Evolutionary conservation across 2,113 vertebrate genomes (phyloP).

Genomic region (Lophura nycthemera): DNA sequence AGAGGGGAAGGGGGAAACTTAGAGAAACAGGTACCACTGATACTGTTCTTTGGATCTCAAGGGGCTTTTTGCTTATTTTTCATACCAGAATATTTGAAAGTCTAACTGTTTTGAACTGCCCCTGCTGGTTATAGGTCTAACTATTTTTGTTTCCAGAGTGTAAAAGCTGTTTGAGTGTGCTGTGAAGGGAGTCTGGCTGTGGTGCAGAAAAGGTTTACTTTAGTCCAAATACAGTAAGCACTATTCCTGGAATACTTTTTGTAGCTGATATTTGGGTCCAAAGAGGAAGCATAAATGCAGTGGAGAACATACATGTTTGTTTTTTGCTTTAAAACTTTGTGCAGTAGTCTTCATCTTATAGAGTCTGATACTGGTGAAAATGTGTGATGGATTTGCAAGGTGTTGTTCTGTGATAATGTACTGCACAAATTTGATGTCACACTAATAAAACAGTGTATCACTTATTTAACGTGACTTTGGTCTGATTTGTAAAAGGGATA

Average conservation of each 20-base stretch:
- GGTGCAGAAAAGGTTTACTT: background rate
- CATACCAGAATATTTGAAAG: background rate
- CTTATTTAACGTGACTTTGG: background rate
- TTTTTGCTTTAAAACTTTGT: background rate
- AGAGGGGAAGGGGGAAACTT: background rate
- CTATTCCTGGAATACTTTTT: background rate
- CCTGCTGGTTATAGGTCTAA: background rate
- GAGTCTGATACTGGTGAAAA: background rate
- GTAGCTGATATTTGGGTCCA: background rate
- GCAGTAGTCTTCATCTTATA: background rate
- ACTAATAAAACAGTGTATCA: background rate
- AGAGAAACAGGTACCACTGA: background rate
- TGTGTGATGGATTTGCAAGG: accelerated
- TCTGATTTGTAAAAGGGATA: background rate
- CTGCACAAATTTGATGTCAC: background rate
- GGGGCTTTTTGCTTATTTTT: background rate
- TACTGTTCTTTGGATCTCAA: background rate
- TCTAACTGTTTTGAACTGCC: background rate
- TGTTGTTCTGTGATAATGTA: background rate
- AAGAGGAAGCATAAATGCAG: background rate
- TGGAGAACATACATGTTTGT: background rate
- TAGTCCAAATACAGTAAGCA: background rate
- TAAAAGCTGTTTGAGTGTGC: background rate
- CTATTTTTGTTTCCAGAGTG: background rate
- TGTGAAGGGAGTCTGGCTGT: background rate